A percentile compares a stretch with the other conserved stretches of the same genome.
phyloP scores from a whole-genome alignment of 2,113 vertebrate genomes.

The Gobius niger region DNA sequence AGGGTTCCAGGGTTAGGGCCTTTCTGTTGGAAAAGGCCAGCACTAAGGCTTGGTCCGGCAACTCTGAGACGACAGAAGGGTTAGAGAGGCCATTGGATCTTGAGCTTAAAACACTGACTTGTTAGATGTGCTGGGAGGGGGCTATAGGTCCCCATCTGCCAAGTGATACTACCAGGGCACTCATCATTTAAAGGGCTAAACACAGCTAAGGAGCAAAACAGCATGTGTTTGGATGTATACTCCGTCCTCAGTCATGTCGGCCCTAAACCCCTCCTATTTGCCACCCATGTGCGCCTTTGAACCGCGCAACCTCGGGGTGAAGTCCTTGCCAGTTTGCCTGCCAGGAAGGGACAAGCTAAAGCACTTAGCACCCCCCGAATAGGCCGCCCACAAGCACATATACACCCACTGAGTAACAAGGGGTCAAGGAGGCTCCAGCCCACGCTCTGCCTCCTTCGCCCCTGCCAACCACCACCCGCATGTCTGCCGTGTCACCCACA shows the following conservation, averaged over 20 bases:
- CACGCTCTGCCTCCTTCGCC: slow-evolving; percentile 45
- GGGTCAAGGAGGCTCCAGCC: slow-evolving; percentile 72
- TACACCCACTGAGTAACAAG: slow-evolving; percentile 45
- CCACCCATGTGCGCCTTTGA: slow-evolving; percentile 55
- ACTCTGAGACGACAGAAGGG: slow-evolving; percentile 71
- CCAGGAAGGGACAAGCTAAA: slow-evolving; percentile 70
- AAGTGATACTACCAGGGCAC: slow-evolving; percentile 61
- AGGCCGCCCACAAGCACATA: slow-evolving; percentile 52
- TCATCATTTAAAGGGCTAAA: slow-evolving; percentile 69
- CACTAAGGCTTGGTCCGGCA: slow-evolving; percentile 36
- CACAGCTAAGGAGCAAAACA: slow-evolving; percentile 40
- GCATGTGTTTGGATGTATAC: slow-evolving; percentile 67
- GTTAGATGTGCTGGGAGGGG: slow-evolving; percentile 53
- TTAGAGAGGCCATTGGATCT: slow-evolving; percentile 60
- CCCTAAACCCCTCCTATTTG: slow-evolving; percentile 44
- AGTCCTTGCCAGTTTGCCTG: slow-evolving; percentile 78
- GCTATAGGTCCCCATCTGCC: slow-evolving; percentile 72
- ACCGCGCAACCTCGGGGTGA: slow-evolving; percentile 74
- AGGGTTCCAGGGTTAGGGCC: slow-evolving; percentile 47
- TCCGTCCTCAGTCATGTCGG: slow-evolving; percentile 40
- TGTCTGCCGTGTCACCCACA: slow-evolving; percentile 42
- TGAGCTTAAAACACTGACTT: slow-evolving; percentile 61
- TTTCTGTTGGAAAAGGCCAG: slow-evolving; percentile 55
- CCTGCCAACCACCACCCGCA: slow-evolving; percentile 46
- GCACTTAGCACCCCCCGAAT: slow-evolving; percentile 61